Conservation (phyloP, 2,797 vertebrate genomes). For the Lacerta viridis region DNA sequence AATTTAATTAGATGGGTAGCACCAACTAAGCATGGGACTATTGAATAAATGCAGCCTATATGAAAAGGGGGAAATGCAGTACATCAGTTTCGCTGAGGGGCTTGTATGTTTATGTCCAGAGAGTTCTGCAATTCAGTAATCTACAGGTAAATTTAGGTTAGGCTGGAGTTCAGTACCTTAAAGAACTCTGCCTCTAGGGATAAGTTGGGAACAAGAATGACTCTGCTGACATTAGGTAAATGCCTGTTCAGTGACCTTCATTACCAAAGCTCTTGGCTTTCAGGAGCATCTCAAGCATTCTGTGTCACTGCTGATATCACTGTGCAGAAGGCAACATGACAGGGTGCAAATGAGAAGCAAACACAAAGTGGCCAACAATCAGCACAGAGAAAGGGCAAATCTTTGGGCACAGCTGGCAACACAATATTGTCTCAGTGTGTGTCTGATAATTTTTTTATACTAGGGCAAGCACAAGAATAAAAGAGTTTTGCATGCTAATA, state of each 20-base stretch:
- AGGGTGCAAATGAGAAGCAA: constrained; percentile 22
- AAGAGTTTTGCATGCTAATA: background rate
- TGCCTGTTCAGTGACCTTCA: constrained; percentile 43
- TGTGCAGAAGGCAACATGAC: constrained; percentile 21
- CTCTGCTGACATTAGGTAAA: constrained; percentile 25
- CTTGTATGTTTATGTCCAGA: background rate
- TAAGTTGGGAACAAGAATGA: constrained; percentile 11
- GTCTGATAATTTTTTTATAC: background rate
- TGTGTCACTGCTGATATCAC: constrained; percentile 29
- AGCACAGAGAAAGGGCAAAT: constrained; percentile 6
- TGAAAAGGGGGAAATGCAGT: background rate
- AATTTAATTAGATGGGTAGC: background rate
- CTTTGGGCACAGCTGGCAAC: background rate
- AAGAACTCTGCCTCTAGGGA: constrained; percentile 24
- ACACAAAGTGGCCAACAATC: constrained; percentile 7
- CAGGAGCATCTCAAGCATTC: constrained; percentile 37
- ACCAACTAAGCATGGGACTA: background rate
- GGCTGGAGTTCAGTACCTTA: constrained; percentile 15
- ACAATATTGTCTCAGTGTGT: background rate
- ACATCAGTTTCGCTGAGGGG: background rate
- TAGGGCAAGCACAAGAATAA: background rate
- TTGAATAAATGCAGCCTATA: background rate
- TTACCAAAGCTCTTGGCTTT: constrained; percentile 35
- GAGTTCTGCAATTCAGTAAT: constrained; percentile 4
- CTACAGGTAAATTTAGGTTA: constrained; percentile 33